phyloP scores from a whole-genome alignment of 2,797 vertebrate genomes.

The Tenualosa ilisha region DNA sequence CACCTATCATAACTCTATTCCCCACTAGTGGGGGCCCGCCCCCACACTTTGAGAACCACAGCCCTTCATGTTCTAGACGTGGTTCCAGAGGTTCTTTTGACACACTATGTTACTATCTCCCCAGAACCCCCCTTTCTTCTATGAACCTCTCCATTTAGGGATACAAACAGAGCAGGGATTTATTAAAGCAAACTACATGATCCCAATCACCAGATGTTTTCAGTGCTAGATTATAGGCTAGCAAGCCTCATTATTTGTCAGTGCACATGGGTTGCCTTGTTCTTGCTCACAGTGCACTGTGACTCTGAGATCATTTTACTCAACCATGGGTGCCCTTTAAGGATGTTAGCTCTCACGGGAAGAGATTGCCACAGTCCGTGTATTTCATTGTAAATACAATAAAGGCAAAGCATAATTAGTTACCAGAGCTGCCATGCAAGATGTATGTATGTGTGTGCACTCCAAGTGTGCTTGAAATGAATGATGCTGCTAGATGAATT shows the following conservation, averaged over 20 bases:
- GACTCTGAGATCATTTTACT: neutral
- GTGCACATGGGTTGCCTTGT: neutral
- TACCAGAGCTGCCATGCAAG: neutral
- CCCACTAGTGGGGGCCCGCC: too few relatives aligned
- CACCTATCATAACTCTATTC: too few relatives aligned
- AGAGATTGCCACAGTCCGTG: neutral
- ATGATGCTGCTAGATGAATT: neutral
- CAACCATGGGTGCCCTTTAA: neutral
- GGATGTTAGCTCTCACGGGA: neutral
- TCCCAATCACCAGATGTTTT: neutral
- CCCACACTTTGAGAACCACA: too few relatives aligned
- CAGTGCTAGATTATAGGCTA: neutral
- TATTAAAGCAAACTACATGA: neutral
- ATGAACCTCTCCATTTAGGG: neutral
- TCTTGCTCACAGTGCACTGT: neutral
- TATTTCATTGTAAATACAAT: neutral
- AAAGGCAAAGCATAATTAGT: neutral
- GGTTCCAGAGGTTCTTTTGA: neutral
- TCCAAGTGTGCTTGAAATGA: neutral
- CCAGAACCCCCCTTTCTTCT: neutral
- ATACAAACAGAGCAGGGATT: neutral
- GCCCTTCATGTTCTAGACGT: neutral
- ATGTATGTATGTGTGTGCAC: neutral
- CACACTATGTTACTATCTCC: neutral
- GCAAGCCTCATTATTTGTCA: neutral